Conservation (phyloP, 2,113 vertebrate genomes). For the Sinocyclocheilus maitianheensis region DNA sequence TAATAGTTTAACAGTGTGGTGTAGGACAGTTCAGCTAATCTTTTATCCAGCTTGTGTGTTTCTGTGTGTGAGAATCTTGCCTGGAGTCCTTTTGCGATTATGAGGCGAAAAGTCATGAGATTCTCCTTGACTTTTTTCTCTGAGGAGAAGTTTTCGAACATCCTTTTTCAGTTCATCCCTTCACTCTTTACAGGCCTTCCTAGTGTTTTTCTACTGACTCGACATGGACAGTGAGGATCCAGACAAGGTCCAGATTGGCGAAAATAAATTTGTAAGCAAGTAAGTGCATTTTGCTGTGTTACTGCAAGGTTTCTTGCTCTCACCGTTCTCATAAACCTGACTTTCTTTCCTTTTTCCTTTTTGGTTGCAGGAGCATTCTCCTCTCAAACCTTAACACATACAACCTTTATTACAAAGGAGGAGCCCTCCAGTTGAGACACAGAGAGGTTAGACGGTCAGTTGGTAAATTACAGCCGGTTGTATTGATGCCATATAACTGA, state of each 20-base stretch:
- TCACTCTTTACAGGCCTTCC: slow-evolving; percentile 20
- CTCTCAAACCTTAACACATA: slow-evolving; percentile 90
- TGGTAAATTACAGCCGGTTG: not conserved
- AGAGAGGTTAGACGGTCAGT: slow-evolving; percentile 83
- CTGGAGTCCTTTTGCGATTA: not conserved
- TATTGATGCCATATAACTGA: not conserved
- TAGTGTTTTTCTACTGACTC: slow-evolving; percentile 33
- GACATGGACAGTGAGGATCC: slow-evolving; percentile 69
- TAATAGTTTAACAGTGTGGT: not conserved
- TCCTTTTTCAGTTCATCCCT: not conserved
- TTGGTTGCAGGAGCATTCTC: slow-evolving; percentile 78
- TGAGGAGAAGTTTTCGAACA: too few species aligned
- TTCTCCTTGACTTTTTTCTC: not conserved
- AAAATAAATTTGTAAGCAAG: slow-evolving; percentile 92
- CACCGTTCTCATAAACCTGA: not conserved
- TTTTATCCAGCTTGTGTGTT: not conserved
- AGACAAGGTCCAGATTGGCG: slow-evolving; percentile 83
- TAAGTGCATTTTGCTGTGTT: slow-evolving; percentile 69
- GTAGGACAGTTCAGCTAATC: not conserved
- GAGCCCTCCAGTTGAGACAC: slow-evolving; percentile 93
- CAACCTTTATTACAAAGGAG: slow-evolving; percentile 94
- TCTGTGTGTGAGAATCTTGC: not conserved
- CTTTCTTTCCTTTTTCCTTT: not conserved
- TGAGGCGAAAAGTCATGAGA: slow-evolving; percentile 34
- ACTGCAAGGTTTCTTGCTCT: not conserved